Evolutionary conservation across 2,888 invertebrate species (phyloP).

Genomic region (Halictus quadricinctus): DNA sequence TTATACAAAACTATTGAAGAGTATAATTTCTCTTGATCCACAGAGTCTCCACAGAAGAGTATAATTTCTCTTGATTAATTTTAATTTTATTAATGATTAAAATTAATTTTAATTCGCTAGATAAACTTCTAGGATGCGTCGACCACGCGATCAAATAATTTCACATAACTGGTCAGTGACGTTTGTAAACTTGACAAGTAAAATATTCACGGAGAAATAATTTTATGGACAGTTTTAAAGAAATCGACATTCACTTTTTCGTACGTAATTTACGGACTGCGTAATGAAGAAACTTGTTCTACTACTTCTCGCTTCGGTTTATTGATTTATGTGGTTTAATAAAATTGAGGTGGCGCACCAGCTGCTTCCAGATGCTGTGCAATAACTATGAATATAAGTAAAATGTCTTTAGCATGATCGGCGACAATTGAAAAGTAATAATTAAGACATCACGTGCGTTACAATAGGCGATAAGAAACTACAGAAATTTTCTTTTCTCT

Average conservation of each 20-base stretch:
- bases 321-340: slow-evolving; percentile 1
- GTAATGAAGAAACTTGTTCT: slow-evolving; percentile 1
- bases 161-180: background rate
- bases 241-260: background rate
- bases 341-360: background rate
- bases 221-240: background rate
- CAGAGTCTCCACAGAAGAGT: too few relatives aligned
- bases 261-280: background rate
- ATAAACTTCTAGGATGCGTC: too few relatives aligned
- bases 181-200: background rate
- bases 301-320: slow-evolving; percentile 1
- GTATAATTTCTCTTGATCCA: too few relatives aligned
- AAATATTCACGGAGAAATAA: background rate
- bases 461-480: too few relatives aligned
- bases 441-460: background rate
- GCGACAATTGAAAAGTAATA: background rate
- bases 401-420: background rate
- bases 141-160: background rate
- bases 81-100: too few relatives aligned
- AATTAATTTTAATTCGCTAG: too few relatives aligned
- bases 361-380: background rate
- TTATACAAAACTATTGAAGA: too few relatives aligned
- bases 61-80: too few relatives aligned
- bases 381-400: background rate
- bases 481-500: too few relatives aligned